Base-by-base conservation (phyloP, 1,140 invertebrate species). In the Helicoverpa armigera region DNA sequence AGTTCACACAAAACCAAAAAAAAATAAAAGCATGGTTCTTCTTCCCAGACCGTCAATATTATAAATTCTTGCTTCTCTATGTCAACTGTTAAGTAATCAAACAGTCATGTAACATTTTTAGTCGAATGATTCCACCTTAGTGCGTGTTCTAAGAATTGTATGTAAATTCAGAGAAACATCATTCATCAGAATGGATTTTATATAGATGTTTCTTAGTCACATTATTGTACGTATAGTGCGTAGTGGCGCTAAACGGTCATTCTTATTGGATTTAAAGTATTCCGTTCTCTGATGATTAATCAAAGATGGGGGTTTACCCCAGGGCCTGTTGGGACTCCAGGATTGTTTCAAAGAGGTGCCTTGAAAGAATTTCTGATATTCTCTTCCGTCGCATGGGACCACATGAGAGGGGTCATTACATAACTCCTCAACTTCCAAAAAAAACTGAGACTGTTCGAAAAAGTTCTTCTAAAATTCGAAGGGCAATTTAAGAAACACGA, bases 31-130 rank as follows among this genome's bases (percentile, higher is more conserved):
- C 35, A 43, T 43, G 35, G 5, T 43, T 18, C 54, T 56, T 56
- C n/a, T 56, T 56, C n/a, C 5, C 18, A 9, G 5, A 56, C 9
- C 54, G 14, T 18, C 16, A 18, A 43, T 43, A 43, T 43, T 43
- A 43, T 43, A 43, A 7, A 43, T 7, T 43, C 35, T 43, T 43
- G 35, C 7, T 43, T 7, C 35, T 43, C 5, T 9, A 43, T 43
- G 35, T 43, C 35, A 43, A 9, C 9, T 43, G 35, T 43, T 43
- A 43, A 50, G 16, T 18, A 50, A 11, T 18, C 35, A 69, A 58
- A 18, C 43, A 50, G 43, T 69, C 65, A 69, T 69, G 10, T 50
- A 69, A 43, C 50, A 69, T 69, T 69, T 69, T 69, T 69, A 69
- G 35, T 12, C 16, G 50, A 69, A 50, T 50, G 43, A 69, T 69